These are phyloP conservation scores for Athalia cordata DNA, from an alignment of 2,888 invertebrate species.

Conservation along the genomic window DNA sequence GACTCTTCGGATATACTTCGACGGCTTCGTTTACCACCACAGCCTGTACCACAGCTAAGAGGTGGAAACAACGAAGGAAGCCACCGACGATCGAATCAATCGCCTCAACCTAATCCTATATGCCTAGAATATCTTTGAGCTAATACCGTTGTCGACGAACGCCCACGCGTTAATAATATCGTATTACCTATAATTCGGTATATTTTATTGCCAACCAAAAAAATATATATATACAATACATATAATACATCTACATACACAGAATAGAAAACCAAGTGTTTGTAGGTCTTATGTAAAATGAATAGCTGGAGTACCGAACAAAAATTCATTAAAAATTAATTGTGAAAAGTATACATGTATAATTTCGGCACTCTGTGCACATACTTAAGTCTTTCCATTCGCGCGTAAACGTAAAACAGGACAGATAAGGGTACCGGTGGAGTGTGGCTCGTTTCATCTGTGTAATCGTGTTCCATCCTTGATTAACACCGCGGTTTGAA, in stretches of 20 bases:
- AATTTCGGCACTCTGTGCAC: no score
- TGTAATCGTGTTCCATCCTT: slow-evolving; percentile 33
- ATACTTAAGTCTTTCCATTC: no score
- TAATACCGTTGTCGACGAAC: neutral
- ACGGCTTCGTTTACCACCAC: slow-evolving; percentile 38
- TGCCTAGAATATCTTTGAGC: slow-evolving; percentile 4
- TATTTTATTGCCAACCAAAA: no score
- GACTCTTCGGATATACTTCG: neutral
- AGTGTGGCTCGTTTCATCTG: slow-evolving; percentile 34
- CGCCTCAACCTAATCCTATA: slow-evolving; percentile 34
- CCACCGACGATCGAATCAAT: slow-evolving; percentile 33
- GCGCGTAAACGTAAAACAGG: slow-evolving; percentile 12
- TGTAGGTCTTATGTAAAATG: no score
- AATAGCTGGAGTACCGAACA: no score
- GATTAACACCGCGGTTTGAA: slow-evolving; percentile 14
- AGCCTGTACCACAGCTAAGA: neutral
- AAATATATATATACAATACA: no score
- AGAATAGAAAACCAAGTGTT: no score
- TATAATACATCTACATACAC: no score
- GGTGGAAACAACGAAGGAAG: slow-evolving; percentile 23
- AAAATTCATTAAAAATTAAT: no score
- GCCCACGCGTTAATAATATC: slow-evolving; percentile 3
- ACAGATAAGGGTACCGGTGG: slow-evolving; percentile 27
- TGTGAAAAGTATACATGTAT: no score
- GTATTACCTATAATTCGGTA: neutral